Conservation (phyloP, 2,888 invertebrate genomes). For the Drosophila ustulata region DNA sequence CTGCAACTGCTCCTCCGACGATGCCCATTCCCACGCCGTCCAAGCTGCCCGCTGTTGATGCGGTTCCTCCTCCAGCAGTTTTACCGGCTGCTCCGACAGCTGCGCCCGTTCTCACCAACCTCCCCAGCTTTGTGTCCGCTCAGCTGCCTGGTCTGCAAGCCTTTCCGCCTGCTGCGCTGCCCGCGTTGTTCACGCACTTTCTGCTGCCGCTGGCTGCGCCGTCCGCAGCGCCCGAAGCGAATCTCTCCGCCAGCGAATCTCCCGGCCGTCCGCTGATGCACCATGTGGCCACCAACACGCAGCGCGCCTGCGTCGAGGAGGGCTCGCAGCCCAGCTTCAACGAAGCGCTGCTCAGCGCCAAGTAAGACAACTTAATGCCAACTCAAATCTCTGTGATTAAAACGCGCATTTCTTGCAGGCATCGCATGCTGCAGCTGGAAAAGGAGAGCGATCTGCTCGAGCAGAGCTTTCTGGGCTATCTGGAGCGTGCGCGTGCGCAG, state of each 20-base stretch:
- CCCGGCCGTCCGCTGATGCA: constrained; percentile 19
- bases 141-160: not conserved
- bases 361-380: constrained; percentile 34
- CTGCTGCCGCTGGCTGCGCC: not conserved
- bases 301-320: not conserved
- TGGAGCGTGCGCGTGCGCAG: constrained; percentile 70
- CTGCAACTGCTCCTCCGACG: not conserved
- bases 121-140: not conserved
- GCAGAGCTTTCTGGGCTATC: constrained; percentile 77
- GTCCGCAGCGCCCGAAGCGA: not conserved
- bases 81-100: not conserved
- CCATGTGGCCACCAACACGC: constrained; percentile 49
- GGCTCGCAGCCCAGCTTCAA: constrained; percentile 40
- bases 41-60: too few relatives aligned
- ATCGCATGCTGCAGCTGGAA: constrained; percentile 82
- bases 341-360: constrained; percentile 58
- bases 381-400: too few relatives aligned
- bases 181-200: not conserved
- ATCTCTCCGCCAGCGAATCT: not conserved
- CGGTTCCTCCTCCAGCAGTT: not conserved
- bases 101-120: not conserved
- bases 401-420: constrained; percentile 50
- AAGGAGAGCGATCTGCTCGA: constrained; percentile 83
- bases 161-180: not conserved
- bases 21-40: too few relatives aligned